phyloP scores from a whole-genome alignment of 35 echinoderm and acorn worm species.

The Ptychodera flava region DNA sequence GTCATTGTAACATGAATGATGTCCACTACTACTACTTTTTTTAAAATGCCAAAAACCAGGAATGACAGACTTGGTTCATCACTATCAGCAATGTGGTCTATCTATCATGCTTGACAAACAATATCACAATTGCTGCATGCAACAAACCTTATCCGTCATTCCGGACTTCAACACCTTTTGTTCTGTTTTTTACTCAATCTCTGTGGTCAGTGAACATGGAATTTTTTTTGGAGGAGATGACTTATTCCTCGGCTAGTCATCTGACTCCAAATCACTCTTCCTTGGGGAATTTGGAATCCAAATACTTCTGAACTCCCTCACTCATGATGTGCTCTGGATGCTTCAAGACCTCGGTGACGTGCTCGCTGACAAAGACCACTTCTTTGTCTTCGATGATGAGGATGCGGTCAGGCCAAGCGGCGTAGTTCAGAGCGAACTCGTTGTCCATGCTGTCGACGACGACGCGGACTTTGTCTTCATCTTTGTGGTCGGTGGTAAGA shows the following conservation, averaged over 20 bases:
- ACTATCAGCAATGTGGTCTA: no score
- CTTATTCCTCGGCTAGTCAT: background rate
- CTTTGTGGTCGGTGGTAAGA: constrained; percentile 22
- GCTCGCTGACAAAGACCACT: constrained; percentile 20
- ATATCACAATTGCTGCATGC: no score
- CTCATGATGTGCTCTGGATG: constrained; percentile 28
- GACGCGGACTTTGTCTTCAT: constrained; percentile 23
- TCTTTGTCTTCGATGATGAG: constrained; percentile 22
- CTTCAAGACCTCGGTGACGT: constrained; percentile 18
- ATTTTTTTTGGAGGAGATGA: background rate
- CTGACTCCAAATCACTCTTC: background rate
- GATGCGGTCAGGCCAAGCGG: constrained; percentile 29
- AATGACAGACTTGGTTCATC: no score
- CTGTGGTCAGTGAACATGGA: background rate
- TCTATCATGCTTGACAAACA: no score
- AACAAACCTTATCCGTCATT: no score
- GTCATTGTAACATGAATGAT: no score
- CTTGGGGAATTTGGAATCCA: background rate
- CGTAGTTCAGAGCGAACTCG: constrained; percentile 20
- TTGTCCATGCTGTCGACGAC: constrained; percentile 39
- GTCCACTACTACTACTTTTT: no score
- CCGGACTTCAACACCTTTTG: no score
- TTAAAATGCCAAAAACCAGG: no score
- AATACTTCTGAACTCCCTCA: constrained; percentile 8
- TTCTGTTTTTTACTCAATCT: no score